These are phyloP conservation scores for Chunga burmeisteri DNA, from an alignment of 2,113 vertebrate species.

Conservation along the genomic window DNA sequence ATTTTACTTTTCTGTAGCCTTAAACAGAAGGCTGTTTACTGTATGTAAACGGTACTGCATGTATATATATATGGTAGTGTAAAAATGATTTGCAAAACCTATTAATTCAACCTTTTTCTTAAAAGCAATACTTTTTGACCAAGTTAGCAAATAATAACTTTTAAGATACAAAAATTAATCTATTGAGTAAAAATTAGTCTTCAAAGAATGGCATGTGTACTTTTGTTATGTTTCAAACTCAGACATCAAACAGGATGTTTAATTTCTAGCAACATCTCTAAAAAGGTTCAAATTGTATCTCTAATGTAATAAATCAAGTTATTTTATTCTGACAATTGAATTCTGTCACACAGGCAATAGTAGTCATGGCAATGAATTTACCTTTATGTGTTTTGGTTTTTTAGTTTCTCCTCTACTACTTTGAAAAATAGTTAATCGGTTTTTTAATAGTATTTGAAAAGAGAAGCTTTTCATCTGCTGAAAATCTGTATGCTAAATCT, in stretches of 20 bases:
- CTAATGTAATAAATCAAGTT: not conserved
- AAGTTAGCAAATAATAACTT: not conserved
- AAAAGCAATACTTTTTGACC: not conserved
- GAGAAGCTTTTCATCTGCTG: constrained; percentile 6
- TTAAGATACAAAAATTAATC: not conserved
- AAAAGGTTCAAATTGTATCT: not conserved
- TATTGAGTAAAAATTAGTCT: not conserved
- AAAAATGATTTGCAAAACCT: not conserved
- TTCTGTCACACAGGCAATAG: not conserved
- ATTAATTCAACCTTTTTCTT: not conserved
- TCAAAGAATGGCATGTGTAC: not conserved
- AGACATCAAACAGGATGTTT: not conserved
- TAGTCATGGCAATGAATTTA: not conserved
- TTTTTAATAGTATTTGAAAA: not conserved
- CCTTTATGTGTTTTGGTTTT: not conserved
- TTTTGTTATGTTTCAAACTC: not conserved
- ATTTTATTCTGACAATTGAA: not conserved
- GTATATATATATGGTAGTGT: not conserved
- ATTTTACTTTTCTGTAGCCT: not conserved
- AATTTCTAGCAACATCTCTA: not conserved
- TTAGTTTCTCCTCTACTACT: not conserved
- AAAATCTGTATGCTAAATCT: not conserved
- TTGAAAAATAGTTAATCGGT: not conserved
- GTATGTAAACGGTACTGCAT: not conserved
- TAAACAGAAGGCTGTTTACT: not conserved